These are phyloP conservation scores for Sesia apiformis DNA, from an alignment of 2,888 invertebrate genomes.

Conservation along the genomic window DNA sequence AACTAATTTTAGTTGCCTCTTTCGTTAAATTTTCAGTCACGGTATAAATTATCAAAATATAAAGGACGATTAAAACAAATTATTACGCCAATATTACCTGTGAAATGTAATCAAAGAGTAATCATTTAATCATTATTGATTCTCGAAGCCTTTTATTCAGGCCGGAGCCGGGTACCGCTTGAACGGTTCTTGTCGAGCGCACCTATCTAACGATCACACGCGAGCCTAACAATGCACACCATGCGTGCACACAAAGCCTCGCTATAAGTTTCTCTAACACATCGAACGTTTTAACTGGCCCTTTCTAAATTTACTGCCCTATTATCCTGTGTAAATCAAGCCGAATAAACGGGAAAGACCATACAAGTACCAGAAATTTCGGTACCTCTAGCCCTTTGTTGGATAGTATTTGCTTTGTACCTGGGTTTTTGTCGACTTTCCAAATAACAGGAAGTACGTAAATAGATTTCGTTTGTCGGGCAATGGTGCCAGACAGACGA, in stretches of 20 bases:
- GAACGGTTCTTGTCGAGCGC: background rate
- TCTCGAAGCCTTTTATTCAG: background rate
- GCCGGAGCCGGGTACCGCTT: background rate
- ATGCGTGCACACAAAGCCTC: background rate
- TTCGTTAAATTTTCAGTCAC: too few relatives aligned
- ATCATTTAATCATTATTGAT: background rate
- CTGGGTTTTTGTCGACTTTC: conserved; percentile 28
- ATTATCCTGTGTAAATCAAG: too few relatives aligned
- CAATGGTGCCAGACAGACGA: conserved; percentile 16
- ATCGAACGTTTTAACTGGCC: too few relatives aligned
- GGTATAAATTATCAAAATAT: too few relatives aligned
- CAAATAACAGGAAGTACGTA: conserved; percentile 34
- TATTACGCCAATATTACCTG: background rate
- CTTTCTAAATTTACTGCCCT: too few relatives aligned
- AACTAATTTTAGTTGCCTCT: too few relatives aligned
- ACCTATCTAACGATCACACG: background rate
- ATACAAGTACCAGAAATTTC: conserved; percentile 20
- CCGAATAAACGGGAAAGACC: too few relatives aligned
- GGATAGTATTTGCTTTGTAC: conserved; percentile 28
- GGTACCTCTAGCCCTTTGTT: conserved; percentile 20
- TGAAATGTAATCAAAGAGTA: background rate
- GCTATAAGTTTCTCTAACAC: too few relatives aligned
- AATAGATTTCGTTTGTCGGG: conserved; percentile 22
- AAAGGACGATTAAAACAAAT: too few relatives aligned
- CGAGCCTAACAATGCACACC: background rate